Evolutionary conservation across 2,113 vertebrate genomes (phyloP).

Genomic region (Nymphicus hollandicus): DNA sequence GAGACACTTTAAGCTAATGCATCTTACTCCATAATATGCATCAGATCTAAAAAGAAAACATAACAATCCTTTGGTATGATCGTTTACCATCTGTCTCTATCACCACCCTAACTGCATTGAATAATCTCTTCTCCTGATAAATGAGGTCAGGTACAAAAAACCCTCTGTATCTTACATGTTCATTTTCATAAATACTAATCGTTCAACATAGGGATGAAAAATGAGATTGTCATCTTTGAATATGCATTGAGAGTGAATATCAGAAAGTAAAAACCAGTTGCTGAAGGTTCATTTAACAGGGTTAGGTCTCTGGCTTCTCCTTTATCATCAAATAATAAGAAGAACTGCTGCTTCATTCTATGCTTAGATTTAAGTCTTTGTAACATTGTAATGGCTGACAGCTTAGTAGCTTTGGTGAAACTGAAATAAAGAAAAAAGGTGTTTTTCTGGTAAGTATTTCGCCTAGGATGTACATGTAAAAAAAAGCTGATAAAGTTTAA

Average conservation of each 20-base stretch:
- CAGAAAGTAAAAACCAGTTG: background rate
- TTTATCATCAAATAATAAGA: background rate
- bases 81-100: background rate
- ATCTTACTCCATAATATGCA: background rate
- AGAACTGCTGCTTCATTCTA: background rate
- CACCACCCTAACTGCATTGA: conserved; percentile 12
- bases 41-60: background rate
- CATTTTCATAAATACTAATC: conserved; percentile 24
- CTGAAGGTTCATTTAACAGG: background rate
- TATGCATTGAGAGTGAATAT: background rate
- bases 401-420: background rate
- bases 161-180: background rate
- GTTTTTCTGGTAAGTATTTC: background rate
- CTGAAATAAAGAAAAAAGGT: background rate
- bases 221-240: background rate
- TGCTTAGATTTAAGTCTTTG: background rate
- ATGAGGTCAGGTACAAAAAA: conserved; percentile 8
- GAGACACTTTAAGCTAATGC: background rate
- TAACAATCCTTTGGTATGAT: background rate
- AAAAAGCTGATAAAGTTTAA: background rate
- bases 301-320: background rate
- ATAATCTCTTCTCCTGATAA: conserved; percentile 5
- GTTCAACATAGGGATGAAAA: conserved; percentile 14
- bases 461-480: background rate
- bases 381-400: background rate